A percentile compares a stretch with the other conserved stretches of the same genome.
Evolutionary conservation across 2,113 vertebrate genomes (phyloP).

Genomic region (Strix aluco): DNA sequence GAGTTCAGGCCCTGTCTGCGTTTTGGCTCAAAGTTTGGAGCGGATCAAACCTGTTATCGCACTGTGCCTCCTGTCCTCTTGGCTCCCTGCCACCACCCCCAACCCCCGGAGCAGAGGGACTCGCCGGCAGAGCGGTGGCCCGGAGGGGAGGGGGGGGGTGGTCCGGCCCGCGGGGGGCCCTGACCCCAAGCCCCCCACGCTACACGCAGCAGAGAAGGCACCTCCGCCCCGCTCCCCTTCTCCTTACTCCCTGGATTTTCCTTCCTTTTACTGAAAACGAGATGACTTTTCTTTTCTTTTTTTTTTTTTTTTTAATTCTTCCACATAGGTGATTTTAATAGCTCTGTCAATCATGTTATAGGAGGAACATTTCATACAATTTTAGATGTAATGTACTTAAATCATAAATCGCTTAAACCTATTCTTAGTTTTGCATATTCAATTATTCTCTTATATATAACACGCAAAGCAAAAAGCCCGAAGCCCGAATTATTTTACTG

Average conservation of each 20-base stretch:
- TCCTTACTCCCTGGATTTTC: conserved; percentile 14
- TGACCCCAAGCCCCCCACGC: not conserved
- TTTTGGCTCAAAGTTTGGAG: conserved; percentile 62
- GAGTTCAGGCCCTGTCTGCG: conserved; percentile 56
- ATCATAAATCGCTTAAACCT: conserved; percentile 41
- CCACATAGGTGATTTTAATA: conserved; percentile 64
- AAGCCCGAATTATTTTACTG: not conserved
- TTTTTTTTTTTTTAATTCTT: conserved; percentile 3
- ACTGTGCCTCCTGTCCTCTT: not conserved
- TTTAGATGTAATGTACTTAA: conserved; percentile 50
- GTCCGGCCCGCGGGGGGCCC: not conserved
- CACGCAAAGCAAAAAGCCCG: not conserved
- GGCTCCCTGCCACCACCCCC: not conserved
- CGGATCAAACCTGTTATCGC: conserved; percentile 28
- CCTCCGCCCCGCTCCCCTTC: not conserved
- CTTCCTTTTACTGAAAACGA: conserved; percentile 24
- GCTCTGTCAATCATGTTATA: conserved; percentile 64
- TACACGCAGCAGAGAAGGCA: not conserved
- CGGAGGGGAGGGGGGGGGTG: too few species aligned
- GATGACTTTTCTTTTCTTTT: not conserved
- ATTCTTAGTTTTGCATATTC: conserved; percentile 56
- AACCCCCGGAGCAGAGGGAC: too few species aligned
- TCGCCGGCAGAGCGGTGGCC: not conserved
- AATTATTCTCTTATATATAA: conserved; percentile 40
- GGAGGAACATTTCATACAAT: conserved; percentile 60